Base-by-base conservation (phyloP, 2,888 invertebrate species). In the Drosophila mettleri region DNA sequence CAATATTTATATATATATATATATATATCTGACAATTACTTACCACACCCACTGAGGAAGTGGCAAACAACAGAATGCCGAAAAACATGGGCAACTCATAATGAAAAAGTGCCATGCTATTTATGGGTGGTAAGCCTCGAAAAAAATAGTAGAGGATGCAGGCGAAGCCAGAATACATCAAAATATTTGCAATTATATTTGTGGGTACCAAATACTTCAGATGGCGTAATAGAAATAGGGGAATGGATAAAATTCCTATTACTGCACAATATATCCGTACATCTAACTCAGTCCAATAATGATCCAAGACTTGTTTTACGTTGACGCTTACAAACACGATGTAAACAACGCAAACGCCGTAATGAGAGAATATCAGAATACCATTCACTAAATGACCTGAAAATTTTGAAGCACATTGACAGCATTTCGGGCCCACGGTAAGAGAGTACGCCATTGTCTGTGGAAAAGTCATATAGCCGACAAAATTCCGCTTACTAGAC, bases 271-370 rank as follows among this genome's bases (percentile, higher is more conserved):
- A 92, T 8, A 93, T 66, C 1, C 92, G 86, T 69, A 92, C 88
- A 14, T 93, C 91, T n/a, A 93, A 90, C 0, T 91, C n/a, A 0
- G 0, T 2, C 0, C 92, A 75, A 81, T 94, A 92, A 64, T 89
- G 90, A 74, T 95, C 95, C 0, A 95, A 93, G 0, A 96, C 95
- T 93, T 96, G 95, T 88, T 96, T 94, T 0, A 97, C 81, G 91
- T 96, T 98, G 69, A 94, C 95, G 2, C 98, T 94, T 14, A 98
- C 96, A 91, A 98, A 99, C 4, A 98, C 96, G 57, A 98, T 95
- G 92, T 99, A 99, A 0, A 98, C 98, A 91, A 98, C 98, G 92
- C 98, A 98, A 90, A 98, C 98, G 14, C 99, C 99, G 80, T 98
- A 93, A 91, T 99, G 94, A 90, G 98, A 98, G 41, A 98, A 93